Evolutionary conservation across 2,797 vertebrate genomes (phyloP).

Genomic region (Danio choprae): DNA sequence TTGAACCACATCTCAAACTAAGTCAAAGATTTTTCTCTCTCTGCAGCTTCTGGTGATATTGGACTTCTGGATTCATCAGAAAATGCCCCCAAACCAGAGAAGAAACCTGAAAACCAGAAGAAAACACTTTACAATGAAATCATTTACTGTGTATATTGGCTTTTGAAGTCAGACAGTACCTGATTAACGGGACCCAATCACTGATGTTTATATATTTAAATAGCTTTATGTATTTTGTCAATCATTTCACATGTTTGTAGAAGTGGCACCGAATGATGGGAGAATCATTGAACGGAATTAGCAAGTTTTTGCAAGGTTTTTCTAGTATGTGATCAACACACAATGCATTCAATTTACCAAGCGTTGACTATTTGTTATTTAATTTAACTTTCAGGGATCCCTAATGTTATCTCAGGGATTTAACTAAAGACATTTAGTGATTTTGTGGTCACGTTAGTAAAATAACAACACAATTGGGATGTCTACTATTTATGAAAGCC

Average conservation of each 20-base stretch:
- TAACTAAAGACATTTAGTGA: slow-evolving; percentile 2
- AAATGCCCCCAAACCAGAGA: background rate
- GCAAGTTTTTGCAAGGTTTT: background rate
- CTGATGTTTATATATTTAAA: slow-evolving; percentile 19
- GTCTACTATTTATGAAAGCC: too few species aligned
- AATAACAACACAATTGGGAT: background rate
- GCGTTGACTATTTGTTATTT: background rate
- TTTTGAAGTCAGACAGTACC: background rate
- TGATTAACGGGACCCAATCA: background rate
- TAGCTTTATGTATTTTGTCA: background rate
- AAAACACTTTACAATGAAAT: background rate
- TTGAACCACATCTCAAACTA: too few species aligned
- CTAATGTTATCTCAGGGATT: slow-evolving; percentile 46
- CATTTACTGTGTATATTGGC: background rate
- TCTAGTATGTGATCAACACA: background rate
- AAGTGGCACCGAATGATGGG: background rate
- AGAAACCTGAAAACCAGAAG: background rate
- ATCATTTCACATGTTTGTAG: background rate
- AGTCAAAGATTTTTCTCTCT: background rate
- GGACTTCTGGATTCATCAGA: slow-evolving; percentile 28
- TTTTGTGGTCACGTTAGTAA: background rate
- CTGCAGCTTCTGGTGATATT: slow-evolving; percentile 38
- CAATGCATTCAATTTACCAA: background rate
- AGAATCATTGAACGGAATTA: background rate
- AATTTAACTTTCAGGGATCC: slow-evolving; percentile 42